Evolutionary conservation across 2,888 invertebrate species (phyloP).

Genomic region (Villa cingulata): DNA sequence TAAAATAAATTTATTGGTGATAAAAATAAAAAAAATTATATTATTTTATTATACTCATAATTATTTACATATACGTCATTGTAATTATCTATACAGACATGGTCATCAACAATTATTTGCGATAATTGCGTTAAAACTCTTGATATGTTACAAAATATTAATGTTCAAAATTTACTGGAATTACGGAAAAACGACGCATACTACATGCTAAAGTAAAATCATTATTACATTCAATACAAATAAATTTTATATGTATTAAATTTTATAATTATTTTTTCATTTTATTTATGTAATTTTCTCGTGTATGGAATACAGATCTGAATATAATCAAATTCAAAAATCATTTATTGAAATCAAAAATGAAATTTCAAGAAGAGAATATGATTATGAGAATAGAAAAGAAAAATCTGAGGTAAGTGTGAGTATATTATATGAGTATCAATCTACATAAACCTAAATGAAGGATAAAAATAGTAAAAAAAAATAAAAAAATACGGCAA

Average conservation of each 20-base stretch:
- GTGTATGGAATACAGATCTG: slow-evolving; percentile 1
- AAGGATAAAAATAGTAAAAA: too few species aligned
- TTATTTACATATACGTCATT: too few species aligned
- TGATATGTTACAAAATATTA: background rate
- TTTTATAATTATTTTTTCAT: background rate
- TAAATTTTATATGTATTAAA: too few species aligned
- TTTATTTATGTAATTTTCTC: background rate
- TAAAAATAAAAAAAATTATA: too few species aligned
- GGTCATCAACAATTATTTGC: slow-evolving; percentile 7
- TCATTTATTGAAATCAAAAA: slow-evolving; percentile 4
- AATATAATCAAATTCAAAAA: slow-evolving; percentile 1
- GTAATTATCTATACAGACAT: too few species aligned
- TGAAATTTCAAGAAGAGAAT: slow-evolving; percentile 4
- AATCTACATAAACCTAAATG: background rate
- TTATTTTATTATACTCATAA: too few species aligned
- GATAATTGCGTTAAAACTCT: slow-evolving; percentile 5
- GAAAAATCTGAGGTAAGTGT: slow-evolving; percentile 8
- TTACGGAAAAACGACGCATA: background rate
- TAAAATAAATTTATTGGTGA: too few species aligned
- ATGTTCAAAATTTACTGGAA: background rate
- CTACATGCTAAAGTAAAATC: slow-evolving; percentile 4
- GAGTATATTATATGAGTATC: background rate
- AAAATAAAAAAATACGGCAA: too few species aligned
- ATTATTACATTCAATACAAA: too few species aligned
- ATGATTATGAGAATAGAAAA: slow-evolving; percentile 10